Conservation (phyloP, 2,797 vertebrate genomes). For the Anas georgica region DNA sequence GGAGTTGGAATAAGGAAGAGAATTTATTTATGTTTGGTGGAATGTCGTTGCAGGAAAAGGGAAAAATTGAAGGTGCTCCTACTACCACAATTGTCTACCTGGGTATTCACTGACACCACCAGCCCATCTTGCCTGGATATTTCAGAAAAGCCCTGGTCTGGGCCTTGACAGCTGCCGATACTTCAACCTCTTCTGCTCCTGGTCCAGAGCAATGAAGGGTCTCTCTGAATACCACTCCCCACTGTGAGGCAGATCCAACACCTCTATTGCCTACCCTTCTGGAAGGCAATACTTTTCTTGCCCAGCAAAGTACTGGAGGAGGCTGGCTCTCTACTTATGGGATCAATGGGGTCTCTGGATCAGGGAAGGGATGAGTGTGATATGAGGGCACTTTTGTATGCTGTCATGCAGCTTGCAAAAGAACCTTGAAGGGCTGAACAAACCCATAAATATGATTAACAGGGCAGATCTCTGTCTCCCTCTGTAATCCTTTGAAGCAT, state of each 20-base stretch:
- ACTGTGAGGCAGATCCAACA: fast-evolving
- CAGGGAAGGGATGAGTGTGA: background rate
- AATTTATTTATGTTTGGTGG: background rate
- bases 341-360: background rate
- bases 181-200: background rate
- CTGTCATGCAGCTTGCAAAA: background rate
- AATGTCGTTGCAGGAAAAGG: fast-evolving
- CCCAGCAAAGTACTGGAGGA: background rate
- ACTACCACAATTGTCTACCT: background rate
- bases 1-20: background rate
- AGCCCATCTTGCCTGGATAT: background rate
- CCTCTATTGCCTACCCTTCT: fast-evolving
- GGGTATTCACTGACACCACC: background rate
- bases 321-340: fast-evolving
- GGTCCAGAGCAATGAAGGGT: background rate
- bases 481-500: background rate
- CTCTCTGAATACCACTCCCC: background rate
- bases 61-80: background rate
- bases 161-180: background rate
- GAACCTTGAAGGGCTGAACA: background rate
- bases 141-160: background rate
- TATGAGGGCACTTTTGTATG: background rate
- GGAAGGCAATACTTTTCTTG: background rate
- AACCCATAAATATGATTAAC: background rate
- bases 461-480: background rate